Conservation (phyloP, 2,888 invertebrate species). For the Limenitis camilla region DNA sequence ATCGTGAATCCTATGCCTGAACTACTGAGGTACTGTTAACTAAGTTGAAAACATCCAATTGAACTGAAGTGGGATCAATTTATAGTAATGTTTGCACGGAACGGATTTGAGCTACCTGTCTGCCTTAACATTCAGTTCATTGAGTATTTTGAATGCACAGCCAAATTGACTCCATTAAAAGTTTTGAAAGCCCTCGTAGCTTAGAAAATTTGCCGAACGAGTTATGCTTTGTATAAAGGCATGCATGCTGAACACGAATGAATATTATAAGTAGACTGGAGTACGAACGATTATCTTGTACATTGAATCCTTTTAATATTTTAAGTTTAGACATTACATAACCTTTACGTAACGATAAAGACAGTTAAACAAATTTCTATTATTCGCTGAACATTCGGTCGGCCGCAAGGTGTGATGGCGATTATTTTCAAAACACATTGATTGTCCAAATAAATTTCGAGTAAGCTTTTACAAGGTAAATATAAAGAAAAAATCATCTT, state of each 20-base stretch:
- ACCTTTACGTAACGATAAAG: too few relatives aligned
- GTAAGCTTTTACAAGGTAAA: too few relatives aligned
- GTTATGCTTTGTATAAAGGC: constrained; percentile 64
- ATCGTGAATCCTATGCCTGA: not conserved
- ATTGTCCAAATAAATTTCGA: too few relatives aligned
- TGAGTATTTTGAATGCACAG: constrained; percentile 67
- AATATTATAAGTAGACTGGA: constrained; percentile 58
- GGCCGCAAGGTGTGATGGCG: too few relatives aligned
- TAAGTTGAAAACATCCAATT: not conserved
- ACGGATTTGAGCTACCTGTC: constrained; percentile 46
- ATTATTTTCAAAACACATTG: too few relatives aligned
- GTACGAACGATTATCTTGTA: constrained; percentile 29
- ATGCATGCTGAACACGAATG: constrained; percentile 55
- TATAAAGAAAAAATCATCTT: too few relatives aligned
- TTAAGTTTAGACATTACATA: too few relatives aligned
- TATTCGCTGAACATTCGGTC: too few relatives aligned
- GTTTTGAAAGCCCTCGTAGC: constrained; percentile 69
- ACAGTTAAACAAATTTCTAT: too few relatives aligned
- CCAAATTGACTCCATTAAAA: constrained; percentile 74
- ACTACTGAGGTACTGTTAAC: not conserved
- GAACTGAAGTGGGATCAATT: not conserved
- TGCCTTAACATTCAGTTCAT: constrained; percentile 46
- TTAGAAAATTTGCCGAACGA: constrained; percentile 69
- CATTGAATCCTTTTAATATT: not conserved
- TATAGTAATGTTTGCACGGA: constrained; percentile 52